Conservation (phyloP, 2,888 invertebrate genomes). For the Bombyx huttoni region DNA sequence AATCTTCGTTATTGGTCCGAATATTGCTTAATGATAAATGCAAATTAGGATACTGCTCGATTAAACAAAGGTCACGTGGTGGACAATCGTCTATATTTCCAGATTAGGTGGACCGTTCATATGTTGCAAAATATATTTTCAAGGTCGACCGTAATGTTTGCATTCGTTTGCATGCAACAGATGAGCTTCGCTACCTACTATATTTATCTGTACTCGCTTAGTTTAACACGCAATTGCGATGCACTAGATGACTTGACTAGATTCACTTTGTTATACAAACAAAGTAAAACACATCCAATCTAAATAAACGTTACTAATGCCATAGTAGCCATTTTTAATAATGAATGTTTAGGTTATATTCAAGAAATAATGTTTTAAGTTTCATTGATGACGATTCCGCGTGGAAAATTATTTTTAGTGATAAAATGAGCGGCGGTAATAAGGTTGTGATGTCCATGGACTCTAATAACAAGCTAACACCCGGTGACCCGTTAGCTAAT, state of each 20-base stretch:
- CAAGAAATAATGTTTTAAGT: too few relatives aligned
- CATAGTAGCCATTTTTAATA: too few relatives aligned
- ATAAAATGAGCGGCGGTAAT: too few relatives aligned
- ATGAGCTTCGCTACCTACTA: constrained; percentile 11
- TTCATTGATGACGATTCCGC: too few relatives aligned
- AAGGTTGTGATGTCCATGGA: too few relatives aligned
- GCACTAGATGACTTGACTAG: not conserved
- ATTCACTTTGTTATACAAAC: not conserved
- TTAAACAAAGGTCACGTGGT: constrained; percentile 45
- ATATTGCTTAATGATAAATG: constrained; percentile 36
- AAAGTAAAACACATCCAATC: not conserved
- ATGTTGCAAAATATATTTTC: constrained; percentile 38
- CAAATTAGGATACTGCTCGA: constrained; percentile 53
- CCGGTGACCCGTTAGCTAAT: too few relatives aligned
- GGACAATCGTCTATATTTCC: constrained; percentile 42
- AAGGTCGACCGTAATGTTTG: constrained; percentile 31
- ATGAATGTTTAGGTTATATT: too few relatives aligned
- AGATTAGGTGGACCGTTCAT: constrained; percentile 33
- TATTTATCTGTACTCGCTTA: constrained; percentile 1
- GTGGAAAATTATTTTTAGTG: too few relatives aligned
- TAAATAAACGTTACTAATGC: too few relatives aligned
- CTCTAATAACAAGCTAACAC: too few relatives aligned
- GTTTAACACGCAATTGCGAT: not conserved
- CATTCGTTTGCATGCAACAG: constrained; percentile 11
- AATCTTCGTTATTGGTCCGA: not conserved